Conservation (phyloP, 2,113 vertebrate genomes). For the Monarcha castaneiventris region DNA sequence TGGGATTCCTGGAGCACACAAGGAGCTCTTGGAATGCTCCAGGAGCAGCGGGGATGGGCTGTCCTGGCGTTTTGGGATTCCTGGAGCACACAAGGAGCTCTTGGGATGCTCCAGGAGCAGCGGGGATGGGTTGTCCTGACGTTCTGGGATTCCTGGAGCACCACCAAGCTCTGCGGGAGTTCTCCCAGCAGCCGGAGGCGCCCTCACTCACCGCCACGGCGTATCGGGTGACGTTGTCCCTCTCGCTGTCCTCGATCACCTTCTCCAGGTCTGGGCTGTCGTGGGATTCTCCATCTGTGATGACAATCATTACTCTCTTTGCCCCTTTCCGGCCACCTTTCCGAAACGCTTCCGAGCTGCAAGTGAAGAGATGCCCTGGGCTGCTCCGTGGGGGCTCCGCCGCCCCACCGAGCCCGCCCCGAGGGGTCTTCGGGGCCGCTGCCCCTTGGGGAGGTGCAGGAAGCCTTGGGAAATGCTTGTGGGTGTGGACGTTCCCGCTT, state of each 20-base stretch:
- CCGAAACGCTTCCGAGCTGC: constrained; percentile 85
- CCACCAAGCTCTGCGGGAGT: fast-evolving
- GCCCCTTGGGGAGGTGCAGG: not conserved
- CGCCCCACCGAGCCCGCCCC: not conserved
- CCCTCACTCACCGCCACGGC: constrained; percentile 86
- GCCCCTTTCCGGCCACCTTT: constrained; percentile 89
- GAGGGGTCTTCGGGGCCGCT: not conserved
- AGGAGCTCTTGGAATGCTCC: not conserved
- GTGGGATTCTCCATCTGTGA: constrained; percentile 96
- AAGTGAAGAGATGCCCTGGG: constrained; percentile 38
- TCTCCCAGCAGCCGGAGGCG: fast-evolving
- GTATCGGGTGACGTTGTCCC: constrained; percentile 92
- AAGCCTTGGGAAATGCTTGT: fast-evolving
- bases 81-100: no score
- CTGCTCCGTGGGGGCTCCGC: not conserved
- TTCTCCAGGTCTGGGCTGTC: constrained; percentile 88
- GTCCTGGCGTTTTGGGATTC: not conserved
- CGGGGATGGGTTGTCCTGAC: fast-evolving
- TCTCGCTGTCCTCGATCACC: constrained; percentile 86
- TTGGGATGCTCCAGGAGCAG: not conserved
- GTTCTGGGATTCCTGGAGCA: not conserved
- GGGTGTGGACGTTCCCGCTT: not conserved
- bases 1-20: not conserved
- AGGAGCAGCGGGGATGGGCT: not conserved
- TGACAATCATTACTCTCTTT: constrained; percentile 96